Conservation (phyloP, 30 jellyfish, hydroid and myxozoan genomes). For the Aurelia coerulea region DNA sequence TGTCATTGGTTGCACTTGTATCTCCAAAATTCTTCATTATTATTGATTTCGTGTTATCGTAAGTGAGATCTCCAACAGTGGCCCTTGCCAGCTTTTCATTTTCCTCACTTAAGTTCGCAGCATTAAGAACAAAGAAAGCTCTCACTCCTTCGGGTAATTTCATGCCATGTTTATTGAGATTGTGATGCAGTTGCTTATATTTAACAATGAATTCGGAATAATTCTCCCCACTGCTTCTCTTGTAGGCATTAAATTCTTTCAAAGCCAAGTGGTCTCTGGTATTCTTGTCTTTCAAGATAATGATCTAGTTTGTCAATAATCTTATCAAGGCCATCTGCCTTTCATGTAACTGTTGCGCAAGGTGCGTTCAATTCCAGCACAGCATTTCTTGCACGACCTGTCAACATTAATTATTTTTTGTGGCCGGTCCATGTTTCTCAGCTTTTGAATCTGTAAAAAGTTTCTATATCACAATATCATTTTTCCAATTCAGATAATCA, state of each 20-base stretch:
- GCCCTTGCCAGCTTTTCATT: neutral
- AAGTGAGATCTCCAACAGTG: neutral
- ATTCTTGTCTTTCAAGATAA: neutral
- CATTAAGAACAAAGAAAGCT: neutral
- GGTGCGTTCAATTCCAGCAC: neutral
- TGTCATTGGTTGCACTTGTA: too few species aligned
- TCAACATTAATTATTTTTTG: neutral
- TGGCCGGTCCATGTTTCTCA: neutral
- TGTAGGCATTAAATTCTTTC: neutral
- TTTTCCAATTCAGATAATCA: constrained; percentile 2
- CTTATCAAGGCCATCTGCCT: neutral
- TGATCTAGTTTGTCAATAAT: neutral
- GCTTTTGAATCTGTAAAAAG: neutral
- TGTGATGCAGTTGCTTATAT: neutral
- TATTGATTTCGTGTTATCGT: neutral
- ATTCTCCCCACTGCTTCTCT: neutral
- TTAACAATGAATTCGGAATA: constrained; percentile 2
- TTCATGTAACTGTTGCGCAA: neutral
- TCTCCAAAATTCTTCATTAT: too few species aligned
- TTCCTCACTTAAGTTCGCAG: neutral
- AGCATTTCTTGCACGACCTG: neutral
- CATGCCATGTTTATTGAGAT: neutral
- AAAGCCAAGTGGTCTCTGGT: neutral
- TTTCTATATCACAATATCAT: neutral
- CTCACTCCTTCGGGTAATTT: neutral